A percentile compares a stretch with the other conserved stretches of the same genome.
Evolutionary conservation across 1,140 invertebrate species (phyloP).

Genomic region (Himalopsyche phryganea): DNA sequence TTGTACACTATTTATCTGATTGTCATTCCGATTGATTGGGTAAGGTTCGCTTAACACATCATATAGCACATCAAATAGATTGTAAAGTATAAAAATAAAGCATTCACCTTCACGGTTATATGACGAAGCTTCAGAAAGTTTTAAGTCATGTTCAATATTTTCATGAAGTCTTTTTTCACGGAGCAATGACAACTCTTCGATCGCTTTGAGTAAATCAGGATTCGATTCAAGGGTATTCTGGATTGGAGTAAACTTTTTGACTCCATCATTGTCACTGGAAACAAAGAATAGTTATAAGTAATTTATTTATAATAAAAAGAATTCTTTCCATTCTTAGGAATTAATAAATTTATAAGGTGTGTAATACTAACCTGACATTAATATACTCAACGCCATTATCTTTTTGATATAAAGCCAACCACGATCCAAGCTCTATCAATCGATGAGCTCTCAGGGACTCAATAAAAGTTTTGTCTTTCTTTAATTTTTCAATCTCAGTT

Average conservation of each 20-base stretch:
- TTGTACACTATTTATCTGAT: no score
- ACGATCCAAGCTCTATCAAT: conserved; percentile 37
- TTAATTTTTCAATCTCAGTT: conserved; percentile 11
- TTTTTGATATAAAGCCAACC: conserved; percentile 34
- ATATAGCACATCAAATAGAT: no score
- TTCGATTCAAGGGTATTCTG: conserved; percentile 21
- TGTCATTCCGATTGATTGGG: no score
- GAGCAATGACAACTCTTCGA: conserved; percentile 22
- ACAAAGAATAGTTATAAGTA: neutral
- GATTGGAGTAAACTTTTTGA: conserved; percentile 14
- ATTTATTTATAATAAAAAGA: no score
- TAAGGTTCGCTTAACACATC: no score
- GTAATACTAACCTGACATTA: conserved; percentile 14
- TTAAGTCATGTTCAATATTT: conserved; percentile 8
- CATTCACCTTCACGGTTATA: no score
- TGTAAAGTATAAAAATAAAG: no score
- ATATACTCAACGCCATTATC: conserved; percentile 34
- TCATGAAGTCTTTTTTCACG: conserved; percentile 27
- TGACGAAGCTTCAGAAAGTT: no score
- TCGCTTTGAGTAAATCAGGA: conserved; percentile 22
- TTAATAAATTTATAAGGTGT: no score
- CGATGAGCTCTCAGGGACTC: conserved; percentile 39
- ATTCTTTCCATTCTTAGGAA: no score
- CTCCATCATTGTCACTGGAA: conserved; percentile 7
- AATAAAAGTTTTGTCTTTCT: conserved; percentile 23